phyloP scores from a whole-genome alignment of 1,140 invertebrate species.

The Pachypeltis micranthus region DNA sequence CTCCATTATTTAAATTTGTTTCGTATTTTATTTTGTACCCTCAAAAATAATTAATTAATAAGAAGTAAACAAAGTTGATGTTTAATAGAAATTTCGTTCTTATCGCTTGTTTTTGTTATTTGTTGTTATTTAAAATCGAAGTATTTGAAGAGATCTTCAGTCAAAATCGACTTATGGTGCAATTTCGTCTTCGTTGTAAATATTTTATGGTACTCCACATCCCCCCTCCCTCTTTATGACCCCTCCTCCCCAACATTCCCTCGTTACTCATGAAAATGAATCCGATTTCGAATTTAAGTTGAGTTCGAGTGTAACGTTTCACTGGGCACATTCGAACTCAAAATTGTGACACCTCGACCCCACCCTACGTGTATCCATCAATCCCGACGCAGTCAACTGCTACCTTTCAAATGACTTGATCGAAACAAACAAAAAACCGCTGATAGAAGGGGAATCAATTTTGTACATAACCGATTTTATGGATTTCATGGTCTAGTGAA shows the following conservation, averaged over 20 bases:
- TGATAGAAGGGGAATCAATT: not conserved
- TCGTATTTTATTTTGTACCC: no score
- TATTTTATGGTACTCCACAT: not conserved
- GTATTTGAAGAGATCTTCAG: not conserved
- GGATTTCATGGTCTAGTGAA: constrained; percentile 18
- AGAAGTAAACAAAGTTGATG: not conserved
- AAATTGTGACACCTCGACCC: constrained; percentile 1
- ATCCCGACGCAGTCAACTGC: constrained; percentile 12
- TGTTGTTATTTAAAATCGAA: not conserved
- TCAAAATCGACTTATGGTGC: not conserved
- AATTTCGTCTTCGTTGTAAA: not conserved
- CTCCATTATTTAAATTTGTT: no score
- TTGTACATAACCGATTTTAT: constrained; percentile 19
- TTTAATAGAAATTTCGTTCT: not conserved
- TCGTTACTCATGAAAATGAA: not conserved
- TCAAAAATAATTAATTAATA: not conserved
- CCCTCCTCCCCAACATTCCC: not conserved
- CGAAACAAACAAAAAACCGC: not conserved
- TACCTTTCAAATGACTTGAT: constrained; percentile 15
- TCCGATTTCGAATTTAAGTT: not conserved
- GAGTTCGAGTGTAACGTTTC: not conserved
- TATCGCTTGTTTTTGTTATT: not conserved
- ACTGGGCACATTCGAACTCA: not conserved
- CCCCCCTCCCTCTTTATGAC: not conserved
- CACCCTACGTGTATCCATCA: constrained; percentile 4